Evolutionary conservation across 2,888 invertebrate genomes (phyloP).

Genomic region (Esperia sulphurella): DNA sequence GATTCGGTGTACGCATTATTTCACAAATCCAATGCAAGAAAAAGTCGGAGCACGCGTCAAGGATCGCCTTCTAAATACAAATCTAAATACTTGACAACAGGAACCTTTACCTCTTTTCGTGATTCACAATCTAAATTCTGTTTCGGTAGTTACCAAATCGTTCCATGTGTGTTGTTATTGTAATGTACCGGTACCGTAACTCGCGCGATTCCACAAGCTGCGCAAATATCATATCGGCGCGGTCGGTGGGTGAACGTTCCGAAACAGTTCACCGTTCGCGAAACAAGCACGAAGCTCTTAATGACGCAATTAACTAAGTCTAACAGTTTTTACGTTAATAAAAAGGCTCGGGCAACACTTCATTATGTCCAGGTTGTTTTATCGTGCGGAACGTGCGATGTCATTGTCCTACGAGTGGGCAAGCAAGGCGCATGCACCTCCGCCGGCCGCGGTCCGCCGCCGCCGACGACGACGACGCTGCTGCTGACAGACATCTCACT

Average conservation of each 20-base stretch:
- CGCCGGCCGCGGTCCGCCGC: constrained; percentile 5
- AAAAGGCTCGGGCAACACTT: constrained; percentile 50
- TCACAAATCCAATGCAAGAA: constrained; percentile 22
- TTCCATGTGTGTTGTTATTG: constrained; percentile 7
- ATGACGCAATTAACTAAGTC: constrained; percentile 51
- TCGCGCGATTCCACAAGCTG: constrained; percentile 18
- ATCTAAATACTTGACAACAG: constrained; percentile 23
- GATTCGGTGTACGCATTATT: constrained; percentile 4
- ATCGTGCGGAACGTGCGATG: constrained; percentile 75
- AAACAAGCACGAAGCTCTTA: constrained; percentile 48
- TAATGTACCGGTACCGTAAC: constrained; percentile 15
- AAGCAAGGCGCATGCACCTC: constrained; percentile 39
- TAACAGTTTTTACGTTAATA: constrained; percentile 50
- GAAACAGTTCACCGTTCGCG: constrained; percentile 41
- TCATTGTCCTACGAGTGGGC: constrained; percentile 70
- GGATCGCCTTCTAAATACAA: constrained; percentile 31
- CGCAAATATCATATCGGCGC: constrained; percentile 12
- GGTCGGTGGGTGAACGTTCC: constrained; percentile 16
- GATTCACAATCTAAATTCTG: constrained; percentile 39
- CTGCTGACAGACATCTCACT: neutral
- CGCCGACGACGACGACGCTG: constrained; percentile 14
- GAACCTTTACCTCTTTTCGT: constrained; percentile 52
- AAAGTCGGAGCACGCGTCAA: constrained; percentile 21
- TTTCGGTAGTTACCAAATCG: constrained; percentile 14
- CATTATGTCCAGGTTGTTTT: constrained; percentile 70